Evolutionary conservation across 2,888 invertebrate genomes (phyloP).

Genomic region (Myopa tessellatipennis): DNA sequence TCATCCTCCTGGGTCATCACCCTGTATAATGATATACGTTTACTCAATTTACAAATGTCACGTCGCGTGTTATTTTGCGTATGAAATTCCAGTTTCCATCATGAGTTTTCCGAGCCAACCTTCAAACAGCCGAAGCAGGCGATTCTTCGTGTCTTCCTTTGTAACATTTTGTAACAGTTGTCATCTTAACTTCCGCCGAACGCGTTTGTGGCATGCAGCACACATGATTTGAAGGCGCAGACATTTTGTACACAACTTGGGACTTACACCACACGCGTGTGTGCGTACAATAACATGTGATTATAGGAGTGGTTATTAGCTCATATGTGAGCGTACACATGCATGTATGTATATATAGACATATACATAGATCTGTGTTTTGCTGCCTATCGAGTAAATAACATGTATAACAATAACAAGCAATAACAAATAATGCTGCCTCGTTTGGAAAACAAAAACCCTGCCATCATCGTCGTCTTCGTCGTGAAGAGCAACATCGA

Average conservation of each 20-base stretch:
- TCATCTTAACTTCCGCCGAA: not conserved
- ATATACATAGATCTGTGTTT: slow-evolving; percentile 27
- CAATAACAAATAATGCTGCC: too few species aligned
- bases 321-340: slow-evolving; percentile 23
- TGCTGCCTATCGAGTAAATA: slow-evolving; percentile 38
- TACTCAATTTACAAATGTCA: slow-evolving; percentile 49
- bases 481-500: slow-evolving; percentile 43
- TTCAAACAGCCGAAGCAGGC: too few species aligned
- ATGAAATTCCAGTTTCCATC: slow-evolving; percentile 20
- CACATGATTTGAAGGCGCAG: not conserved
- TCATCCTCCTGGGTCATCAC: not conserved
- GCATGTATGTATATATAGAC: slow-evolving; percentile 9
- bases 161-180: not conserved
- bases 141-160: not conserved
- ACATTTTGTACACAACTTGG: slow-evolving; percentile 11
- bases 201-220: slow-evolving; percentile 8
- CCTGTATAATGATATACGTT: slow-evolving; percentile 1
- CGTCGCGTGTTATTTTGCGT: slow-evolving; percentile 19
- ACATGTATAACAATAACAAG: too few species aligned
- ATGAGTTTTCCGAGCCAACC: not conserved
- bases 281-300: too few species aligned
- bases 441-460: slow-evolving; percentile 43
- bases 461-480: slow-evolving; percentile 38
- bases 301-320: too few species aligned
- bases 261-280: not conserved